Conservation (phyloP, 2,888 invertebrate species). For the Diplazon laetatorius region DNA sequence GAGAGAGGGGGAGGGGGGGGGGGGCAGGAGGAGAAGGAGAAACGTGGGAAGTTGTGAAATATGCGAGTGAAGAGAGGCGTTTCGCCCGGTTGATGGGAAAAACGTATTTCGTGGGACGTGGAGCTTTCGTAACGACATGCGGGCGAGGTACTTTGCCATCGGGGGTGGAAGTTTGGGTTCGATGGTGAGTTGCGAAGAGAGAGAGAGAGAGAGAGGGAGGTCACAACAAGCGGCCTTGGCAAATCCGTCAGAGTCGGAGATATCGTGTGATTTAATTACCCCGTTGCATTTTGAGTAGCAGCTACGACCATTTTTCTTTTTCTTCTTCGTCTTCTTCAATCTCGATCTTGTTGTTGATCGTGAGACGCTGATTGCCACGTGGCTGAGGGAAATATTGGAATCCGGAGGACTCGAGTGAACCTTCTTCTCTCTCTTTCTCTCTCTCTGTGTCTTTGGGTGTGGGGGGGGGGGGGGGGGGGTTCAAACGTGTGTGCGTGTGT, state of each 20-base stretch:
- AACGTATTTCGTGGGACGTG: constrained; percentile 21
- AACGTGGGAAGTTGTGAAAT: constrained; percentile 2
- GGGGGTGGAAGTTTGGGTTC: too few species aligned
- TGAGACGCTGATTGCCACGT: constrained; percentile 56
- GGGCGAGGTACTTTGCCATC: too few species aligned
- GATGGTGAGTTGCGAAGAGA: constrained; percentile 37
- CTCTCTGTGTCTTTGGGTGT: background rate
- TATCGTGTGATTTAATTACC: constrained; percentile 68
- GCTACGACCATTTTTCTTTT: constrained; percentile 11
- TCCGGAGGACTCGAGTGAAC: constrained; percentile 49
- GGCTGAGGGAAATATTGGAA: too few species aligned
- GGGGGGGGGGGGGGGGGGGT: too few species aligned
- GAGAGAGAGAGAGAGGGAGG: too few species aligned
- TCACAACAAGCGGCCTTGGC: constrained; percentile 49
- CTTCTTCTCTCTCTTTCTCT: constrained; percentile 31
- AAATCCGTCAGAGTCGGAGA: constrained; percentile 52
- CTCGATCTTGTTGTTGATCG: background rate
- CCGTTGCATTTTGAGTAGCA: constrained; percentile 66
- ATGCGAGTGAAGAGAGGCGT: too few species aligned
- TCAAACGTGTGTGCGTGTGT: too few species aligned
- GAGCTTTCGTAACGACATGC: too few species aligned
- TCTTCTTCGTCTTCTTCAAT: constrained; percentile 2
- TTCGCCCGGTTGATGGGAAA: too few species aligned
- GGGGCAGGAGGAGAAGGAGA: background rate
- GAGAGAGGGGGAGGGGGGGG: too few species aligned